Percentiles rank a stretch among this genome's conserved stretches.
Evolutionary conservation across 1,140 invertebrate species (phyloP).

Genomic region (Saccostrea echinata): DNA sequence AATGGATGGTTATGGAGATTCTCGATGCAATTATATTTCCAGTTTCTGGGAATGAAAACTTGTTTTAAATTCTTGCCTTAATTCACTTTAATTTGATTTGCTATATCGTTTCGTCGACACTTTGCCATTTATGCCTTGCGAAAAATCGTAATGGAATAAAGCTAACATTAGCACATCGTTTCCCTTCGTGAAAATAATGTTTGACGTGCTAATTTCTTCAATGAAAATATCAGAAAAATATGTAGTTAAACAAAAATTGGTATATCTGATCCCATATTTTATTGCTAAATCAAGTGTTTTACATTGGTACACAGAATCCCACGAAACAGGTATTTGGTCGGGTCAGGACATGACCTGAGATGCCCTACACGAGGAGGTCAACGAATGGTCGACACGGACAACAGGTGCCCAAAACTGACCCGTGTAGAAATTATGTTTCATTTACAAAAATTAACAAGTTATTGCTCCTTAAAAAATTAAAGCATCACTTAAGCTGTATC

Average conservation of each 20-base stretch:
- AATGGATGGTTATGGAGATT: constrained; percentile 32
- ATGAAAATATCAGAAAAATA: background rate
- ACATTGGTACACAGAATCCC: background rate
- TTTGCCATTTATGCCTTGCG: constrained; percentile 1
- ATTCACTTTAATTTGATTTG: constrained; percentile 38
- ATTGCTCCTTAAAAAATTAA: background rate
- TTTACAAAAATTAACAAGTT: background rate
- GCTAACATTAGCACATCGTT: constrained; percentile 10
- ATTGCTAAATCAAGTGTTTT: background rate
- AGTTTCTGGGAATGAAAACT: constrained; percentile 28
- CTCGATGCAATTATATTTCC: constrained; percentile 32
- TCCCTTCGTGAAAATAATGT: background rate
- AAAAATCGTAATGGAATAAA: background rate
- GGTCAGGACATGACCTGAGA: constrained; percentile 33
- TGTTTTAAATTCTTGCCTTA: constrained; percentile 30
- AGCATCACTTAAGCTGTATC: background rate
- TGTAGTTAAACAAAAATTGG: background rate
- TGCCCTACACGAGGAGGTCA: background rate
- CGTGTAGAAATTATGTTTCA: background rate
- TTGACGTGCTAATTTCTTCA: background rate
- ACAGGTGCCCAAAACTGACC: constrained; percentile 1
- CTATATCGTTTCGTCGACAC: background rate
- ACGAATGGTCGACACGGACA: constrained; percentile 11
- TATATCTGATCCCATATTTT: background rate
- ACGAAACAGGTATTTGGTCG: constrained; percentile 4